Evolutionary conservation across 2,797 vertebrate genomes (phyloP).

Genomic region (Chaenodraco wilsoni): DNA sequence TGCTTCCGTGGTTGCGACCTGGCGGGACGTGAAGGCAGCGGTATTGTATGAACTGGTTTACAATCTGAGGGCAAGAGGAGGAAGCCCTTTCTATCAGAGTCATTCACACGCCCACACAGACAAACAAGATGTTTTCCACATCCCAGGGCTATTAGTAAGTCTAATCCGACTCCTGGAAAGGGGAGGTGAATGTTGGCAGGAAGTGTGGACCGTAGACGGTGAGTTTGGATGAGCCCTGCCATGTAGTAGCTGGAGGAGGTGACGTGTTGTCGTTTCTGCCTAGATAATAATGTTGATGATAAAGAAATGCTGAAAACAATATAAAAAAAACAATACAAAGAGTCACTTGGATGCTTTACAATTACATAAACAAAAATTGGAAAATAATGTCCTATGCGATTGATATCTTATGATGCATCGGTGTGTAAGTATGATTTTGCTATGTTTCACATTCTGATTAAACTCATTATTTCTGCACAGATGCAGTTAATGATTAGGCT

Average conservation of each 20-base stretch:
- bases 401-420: background rate
- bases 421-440: background rate
- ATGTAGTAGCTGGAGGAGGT: slow-evolving; percentile 38
- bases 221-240: slow-evolving; percentile 53
- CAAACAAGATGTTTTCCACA: slow-evolving; percentile 70
- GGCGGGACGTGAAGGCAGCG: slow-evolving; percentile 39
- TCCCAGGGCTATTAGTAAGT: slow-evolving; percentile 70
- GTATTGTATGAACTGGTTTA: slow-evolving; percentile 56
- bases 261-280: slow-evolving; percentile 13
- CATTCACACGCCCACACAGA: slow-evolving; percentile 46
- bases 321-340: background rate
- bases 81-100: slow-evolving; percentile 66
- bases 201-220: slow-evolving; percentile 52
- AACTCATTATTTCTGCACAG: too few species aligned
- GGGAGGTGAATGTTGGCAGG: slow-evolving; percentile 69
- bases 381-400: slow-evolving; percentile 3
- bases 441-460: too few species aligned
- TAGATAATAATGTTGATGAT: background rate
- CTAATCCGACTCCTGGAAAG: slow-evolving; percentile 71
- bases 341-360: background rate
- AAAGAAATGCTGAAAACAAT: background rate
- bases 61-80: slow-evolving; percentile 66
- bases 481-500: too few species aligned
- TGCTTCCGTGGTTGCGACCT: slow-evolving; percentile 41
- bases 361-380: background rate